Percentiles rank a stretch among this genome's conserved stretches.
Conservation (phyloP, 2,888 invertebrate species). For the Brachyptera risi region DNA sequence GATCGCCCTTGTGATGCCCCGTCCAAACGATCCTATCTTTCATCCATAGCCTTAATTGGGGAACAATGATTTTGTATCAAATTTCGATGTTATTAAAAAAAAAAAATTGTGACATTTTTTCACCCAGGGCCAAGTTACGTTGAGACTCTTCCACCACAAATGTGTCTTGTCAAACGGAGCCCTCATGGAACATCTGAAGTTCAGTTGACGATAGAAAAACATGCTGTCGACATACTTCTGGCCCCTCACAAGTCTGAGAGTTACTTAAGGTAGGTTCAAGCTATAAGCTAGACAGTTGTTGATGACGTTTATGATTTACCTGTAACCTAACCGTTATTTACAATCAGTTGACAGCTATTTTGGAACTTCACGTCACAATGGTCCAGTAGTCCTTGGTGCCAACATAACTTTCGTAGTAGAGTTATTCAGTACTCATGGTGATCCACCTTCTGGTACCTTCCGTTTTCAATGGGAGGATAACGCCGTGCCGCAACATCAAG, state of each 20-base stretch:
- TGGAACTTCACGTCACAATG: slow-evolving; percentile 56
- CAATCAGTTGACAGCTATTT: slow-evolving; percentile 38
- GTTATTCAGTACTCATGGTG: slow-evolving; percentile 46
- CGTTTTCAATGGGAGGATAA: slow-evolving; percentile 59
- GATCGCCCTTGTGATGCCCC: too few relatives aligned
- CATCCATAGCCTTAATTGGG: too few relatives aligned
- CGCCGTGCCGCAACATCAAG: slow-evolving; percentile 49
- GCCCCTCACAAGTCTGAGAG: slow-evolving; percentile 40
- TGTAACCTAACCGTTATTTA: too few relatives aligned
- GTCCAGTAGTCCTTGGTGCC: slow-evolving; percentile 68
- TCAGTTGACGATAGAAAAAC: slow-evolving; percentile 50
- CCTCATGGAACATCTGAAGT: slow-evolving; percentile 58
- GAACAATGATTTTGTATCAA: too few relatives aligned
- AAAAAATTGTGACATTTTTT: too few relatives aligned
- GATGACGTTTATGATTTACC: too few relatives aligned
- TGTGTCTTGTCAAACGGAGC: slow-evolving; percentile 51
- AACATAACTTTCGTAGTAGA: slow-evolving; percentile 64
- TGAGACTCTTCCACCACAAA: slow-evolving; percentile 58
- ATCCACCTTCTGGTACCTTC: slow-evolving; percentile 49
- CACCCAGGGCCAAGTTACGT: slow-evolving; percentile 41
- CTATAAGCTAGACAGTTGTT: too few relatives aligned
- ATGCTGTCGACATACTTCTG: slow-evolving; percentile 44
- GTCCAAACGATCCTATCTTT: too few relatives aligned
- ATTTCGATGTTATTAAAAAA: too few relatives aligned
- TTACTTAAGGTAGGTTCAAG: too few relatives aligned